Percentiles rank a stretch among this genome's conserved stretches.
These are phyloP conservation scores for Xyrichtys novacula DNA, from an alignment of 2,797 vertebrate genomes.

Conservation along the genomic window DNA sequence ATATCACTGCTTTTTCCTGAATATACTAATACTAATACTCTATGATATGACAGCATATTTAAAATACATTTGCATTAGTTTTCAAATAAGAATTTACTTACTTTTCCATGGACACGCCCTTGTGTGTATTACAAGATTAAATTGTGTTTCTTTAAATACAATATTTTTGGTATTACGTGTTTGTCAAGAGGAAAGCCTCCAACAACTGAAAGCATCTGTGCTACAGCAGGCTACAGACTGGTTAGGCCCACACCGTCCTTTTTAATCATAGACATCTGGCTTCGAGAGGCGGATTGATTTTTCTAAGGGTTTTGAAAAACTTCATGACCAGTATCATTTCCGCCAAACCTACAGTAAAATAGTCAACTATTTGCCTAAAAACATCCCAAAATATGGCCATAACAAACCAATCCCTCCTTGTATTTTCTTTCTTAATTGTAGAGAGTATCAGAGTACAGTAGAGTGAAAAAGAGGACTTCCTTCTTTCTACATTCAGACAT, in stretches of 20 bases:
- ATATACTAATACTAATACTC: too few species aligned
- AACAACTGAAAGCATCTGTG: neutral
- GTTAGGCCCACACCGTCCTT: too few species aligned
- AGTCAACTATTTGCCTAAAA: neutral
- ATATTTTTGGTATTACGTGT: too few species aligned
- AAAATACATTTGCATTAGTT: too few species aligned
- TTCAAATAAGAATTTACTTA: too few species aligned
- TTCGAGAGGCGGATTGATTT: slow-evolving; percentile 9
- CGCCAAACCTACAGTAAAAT: slow-evolving; percentile 18
- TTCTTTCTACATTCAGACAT: slow-evolving; percentile 54
- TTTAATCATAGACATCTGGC: slow-evolving; percentile 54
- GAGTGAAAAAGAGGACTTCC: slow-evolving; percentile 51
- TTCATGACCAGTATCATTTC: slow-evolving; percentile 13
- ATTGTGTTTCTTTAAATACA: too few species aligned
- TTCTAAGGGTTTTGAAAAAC: slow-evolving; percentile 16
- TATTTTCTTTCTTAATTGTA: neutral
- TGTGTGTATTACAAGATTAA: too few species aligned
- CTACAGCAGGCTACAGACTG: neutral
- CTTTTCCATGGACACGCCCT: too few species aligned
- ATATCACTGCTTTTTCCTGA: too few species aligned
- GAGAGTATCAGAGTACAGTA: neutral
- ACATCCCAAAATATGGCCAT: neutral
- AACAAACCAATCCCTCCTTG: too few species aligned
- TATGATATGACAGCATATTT: too few species aligned
- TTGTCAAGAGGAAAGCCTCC: neutral